Evolutionary conservation across 2,797 vertebrate genomes (phyloP).

Genomic region (Galago senegalensis): DNA sequence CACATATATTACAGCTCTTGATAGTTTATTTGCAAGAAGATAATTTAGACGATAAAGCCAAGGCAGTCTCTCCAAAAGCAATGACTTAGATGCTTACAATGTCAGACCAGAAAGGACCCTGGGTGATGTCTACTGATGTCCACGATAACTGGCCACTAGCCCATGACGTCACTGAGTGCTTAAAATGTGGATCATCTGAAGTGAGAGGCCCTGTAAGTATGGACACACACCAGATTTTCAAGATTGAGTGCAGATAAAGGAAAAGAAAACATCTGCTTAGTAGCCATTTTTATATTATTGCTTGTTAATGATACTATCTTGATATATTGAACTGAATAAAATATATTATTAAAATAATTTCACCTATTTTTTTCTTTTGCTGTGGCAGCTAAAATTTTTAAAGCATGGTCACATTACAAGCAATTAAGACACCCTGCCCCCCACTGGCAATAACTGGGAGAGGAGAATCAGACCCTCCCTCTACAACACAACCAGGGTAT

Average conservation of each 20-base stretch:
- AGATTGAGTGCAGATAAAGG: neutral
- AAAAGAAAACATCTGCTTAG: neutral
- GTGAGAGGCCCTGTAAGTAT: neutral
- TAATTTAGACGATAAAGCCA: too few species aligned
- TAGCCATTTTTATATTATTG: neutral
- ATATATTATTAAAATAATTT: neutral
- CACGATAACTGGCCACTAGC: neutral
- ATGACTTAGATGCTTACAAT: neutral
- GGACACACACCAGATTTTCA: neutral
- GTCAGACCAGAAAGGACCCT: neutral
- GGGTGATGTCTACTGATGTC: accelerated
- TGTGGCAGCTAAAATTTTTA: neutral
- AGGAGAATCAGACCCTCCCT: too few species aligned
- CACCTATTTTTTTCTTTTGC: neutral
- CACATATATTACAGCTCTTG: too few species aligned
- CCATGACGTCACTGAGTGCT: neutral
- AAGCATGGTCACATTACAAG: neutral
- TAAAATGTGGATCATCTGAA: neutral
- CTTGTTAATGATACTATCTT: neutral
- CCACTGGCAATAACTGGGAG: too few species aligned
- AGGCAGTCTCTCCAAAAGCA: too few species aligned
- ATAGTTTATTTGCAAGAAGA: too few species aligned
- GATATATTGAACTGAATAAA: neutral
- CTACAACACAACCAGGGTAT: too few species aligned
- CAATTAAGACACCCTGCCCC: too few species aligned